Evolutionary conservation across 2,797 vertebrate species (phyloP).

Genomic region (Caiman crocodilus): DNA sequence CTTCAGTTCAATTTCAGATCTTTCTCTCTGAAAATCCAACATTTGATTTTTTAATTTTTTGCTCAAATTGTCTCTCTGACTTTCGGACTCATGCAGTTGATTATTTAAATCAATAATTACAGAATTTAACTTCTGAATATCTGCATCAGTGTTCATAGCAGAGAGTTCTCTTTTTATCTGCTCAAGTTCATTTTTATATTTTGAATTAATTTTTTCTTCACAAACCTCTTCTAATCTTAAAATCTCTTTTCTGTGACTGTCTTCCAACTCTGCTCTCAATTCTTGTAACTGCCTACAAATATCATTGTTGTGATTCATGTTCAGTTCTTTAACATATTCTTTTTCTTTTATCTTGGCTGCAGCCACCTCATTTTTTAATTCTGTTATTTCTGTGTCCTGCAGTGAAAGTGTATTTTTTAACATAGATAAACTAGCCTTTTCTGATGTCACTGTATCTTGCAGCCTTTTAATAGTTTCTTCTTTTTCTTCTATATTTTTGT

Average conservation of each 20-base stretch:
- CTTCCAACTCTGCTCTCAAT: conserved; percentile 79
- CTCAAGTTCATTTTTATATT: conserved; percentile 54
- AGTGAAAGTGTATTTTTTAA: conserved; percentile 66
- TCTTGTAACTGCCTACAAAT: conserved; percentile 48
- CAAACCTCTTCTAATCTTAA: conserved; percentile 19
- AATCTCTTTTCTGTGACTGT: conserved; percentile 68
- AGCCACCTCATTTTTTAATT: conserved; percentile 47
- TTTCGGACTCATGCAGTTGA: conserved; percentile 55
- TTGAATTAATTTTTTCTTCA: conserved; percentile 50
- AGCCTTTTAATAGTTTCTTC: conserved; percentile 61
- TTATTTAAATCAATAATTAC: conserved; percentile 63
- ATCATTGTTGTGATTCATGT: conserved; percentile 16
- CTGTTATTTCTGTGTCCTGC: conserved; percentile 47
- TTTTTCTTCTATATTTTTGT: conserved; percentile 56
- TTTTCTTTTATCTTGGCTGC: conserved; percentile 4
- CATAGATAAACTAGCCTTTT: conserved; percentile 43
- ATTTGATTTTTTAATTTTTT: conserved; percentile 80
- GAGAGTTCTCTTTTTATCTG: conserved; percentile 42
- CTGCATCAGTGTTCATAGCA: conserved; percentile 50
- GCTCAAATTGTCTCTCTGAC: conserved; percentile 47
- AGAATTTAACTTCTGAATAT: conserved; percentile 52
- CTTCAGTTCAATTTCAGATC: conserved; percentile 72
- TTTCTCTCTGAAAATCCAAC: conserved; percentile 77
- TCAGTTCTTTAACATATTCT: neutral
- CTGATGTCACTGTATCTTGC: conserved; percentile 54